Base-by-base conservation (phyloP, 2,113 vertebrate species). In the Grammomys dolichurus region DNA sequence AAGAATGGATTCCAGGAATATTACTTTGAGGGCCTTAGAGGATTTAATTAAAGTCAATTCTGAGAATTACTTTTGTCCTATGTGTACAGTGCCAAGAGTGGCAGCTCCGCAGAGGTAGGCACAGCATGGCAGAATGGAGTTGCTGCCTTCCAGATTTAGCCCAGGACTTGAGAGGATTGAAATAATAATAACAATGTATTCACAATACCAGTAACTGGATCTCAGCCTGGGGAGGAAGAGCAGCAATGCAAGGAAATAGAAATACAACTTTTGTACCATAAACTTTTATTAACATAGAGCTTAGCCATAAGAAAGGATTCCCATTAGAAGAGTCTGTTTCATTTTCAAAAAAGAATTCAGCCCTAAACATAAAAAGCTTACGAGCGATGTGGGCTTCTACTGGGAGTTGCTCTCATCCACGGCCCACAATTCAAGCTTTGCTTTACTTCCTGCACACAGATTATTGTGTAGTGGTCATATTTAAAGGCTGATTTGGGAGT, bases 331-430 rank as follows among this genome's bases (percentile, higher is more conserved):
- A 24, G 0, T 87, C 3, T n/a, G 17, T 24, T 85, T 76, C 56
- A 90, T 90, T 96, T 96, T 91, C 46, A 80, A 60, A 96, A 82
- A 26, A 84, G 40, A 91, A 90, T 91, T 95, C 63, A 76, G 36
- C 63, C 56, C 19, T 86, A 20, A 36, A 95, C 43, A 31, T 54
- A 94, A 48, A 81, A 82, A 6, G 86, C 43, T 67, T 80, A 36
- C 12, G 40, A 43, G 20, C 16, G 73, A 56, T 10, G 40, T 10
- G 26, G 33, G 58, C 8, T 5, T 90, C 14, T 0, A 1, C 46
- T 60, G 63, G 3, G 46, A 73, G 36, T 7, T 2, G 5, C 56
- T 69, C 11, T 84, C 20, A 84, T 19, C n/a, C 7, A 5, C 20
- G 36, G 56, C 8, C 8, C 56, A 20, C 4, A 17, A 84, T 94